Base-by-base conservation (phyloP, 2,888 invertebrate species). In the Nymphalis polychloros region DNA sequence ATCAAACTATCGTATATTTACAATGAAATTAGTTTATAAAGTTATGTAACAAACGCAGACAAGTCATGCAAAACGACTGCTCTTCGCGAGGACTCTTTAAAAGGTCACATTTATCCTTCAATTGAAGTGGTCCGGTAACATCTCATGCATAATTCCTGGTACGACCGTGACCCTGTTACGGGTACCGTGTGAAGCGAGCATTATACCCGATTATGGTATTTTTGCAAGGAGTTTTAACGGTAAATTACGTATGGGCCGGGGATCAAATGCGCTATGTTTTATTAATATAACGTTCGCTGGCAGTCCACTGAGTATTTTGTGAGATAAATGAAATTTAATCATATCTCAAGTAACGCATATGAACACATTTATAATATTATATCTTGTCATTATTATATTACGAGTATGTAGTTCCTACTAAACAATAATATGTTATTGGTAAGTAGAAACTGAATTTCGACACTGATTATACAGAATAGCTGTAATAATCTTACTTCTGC, bases 61-160 rank as follows among this genome's bases (percentile, higher is more conserved):
- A 31, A 61, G 48, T 48, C 23, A 48, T 55, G 49, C 55, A 62
- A 41, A 67, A 49, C 8, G 67, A 41, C 67, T 35, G 23, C 57
- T 41, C 57, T 31, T 62, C 49, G 35, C 61, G 41, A 19, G 59
- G 23, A 61, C 48, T 31, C 19, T 57, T 20, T 31, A 75, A 71
- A 75, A 75, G 75, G 76, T 74, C 74, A 62, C 76, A 76, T 78
- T 76, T 77, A 77, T 78, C 78, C 79, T 79, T 77, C 79, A 81
- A 63, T 81, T 81, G 79, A 72, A 76, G 72, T 76, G 80, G 78
- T 75, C 78, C 79, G 79, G 80, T 81, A 78, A 80, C 74, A 66
- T 66, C 73, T 77, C 77, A 79, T 78, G 75, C 73, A 81, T 79
- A 78, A 79, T 79, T 79, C 76, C 69, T 55, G 59, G 59, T 69